A percentile compares a stretch with the other conserved stretches of the same genome.
Conservation (phyloP, 2,797 vertebrate species). For the Phrynocephalus forsythii region DNA sequence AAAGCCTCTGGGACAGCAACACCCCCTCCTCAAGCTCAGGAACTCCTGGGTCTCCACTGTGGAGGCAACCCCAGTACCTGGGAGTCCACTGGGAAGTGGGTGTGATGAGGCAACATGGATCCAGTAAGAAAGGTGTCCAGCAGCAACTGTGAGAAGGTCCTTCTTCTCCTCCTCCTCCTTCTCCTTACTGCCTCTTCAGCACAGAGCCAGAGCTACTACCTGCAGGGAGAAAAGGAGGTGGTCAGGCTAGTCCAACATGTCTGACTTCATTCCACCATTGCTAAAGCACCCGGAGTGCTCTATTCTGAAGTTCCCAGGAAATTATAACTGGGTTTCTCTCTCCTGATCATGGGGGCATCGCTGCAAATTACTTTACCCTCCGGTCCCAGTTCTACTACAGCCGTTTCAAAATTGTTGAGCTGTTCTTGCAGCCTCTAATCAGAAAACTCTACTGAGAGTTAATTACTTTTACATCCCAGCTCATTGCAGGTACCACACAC, state of each 20-base stretch:
- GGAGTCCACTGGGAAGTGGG: slow-evolving; percentile 25
- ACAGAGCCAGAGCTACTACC: background rate
- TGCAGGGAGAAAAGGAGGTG: slow-evolving; percentile 11
- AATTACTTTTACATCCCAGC: background rate
- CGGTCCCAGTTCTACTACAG: background rate
- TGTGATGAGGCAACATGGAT: slow-evolving; percentile 31
- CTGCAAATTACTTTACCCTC: background rate
- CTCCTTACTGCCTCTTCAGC: slow-evolving; percentile 29
- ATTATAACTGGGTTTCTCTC: background rate
- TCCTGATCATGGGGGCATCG: background rate
- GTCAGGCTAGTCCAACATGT: background rate
- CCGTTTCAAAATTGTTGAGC: background rate
- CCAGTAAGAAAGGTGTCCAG: background rate
- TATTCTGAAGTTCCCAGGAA: background rate
- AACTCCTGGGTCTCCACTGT: background rate
- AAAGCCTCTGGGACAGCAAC: background rate
- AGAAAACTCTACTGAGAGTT: background rate
- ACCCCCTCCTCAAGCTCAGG: background rate
- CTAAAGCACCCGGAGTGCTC: background rate
- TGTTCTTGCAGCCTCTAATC: background rate
- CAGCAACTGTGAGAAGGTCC: background rate
- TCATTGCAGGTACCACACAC: background rate
- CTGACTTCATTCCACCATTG: background rate
- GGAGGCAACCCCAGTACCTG: slow-evolving; percentile 15
- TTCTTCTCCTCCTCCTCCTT: background rate